phyloP scores from a whole-genome alignment of 2,797 vertebrate genomes.

The Xenops minutus region DNA sequence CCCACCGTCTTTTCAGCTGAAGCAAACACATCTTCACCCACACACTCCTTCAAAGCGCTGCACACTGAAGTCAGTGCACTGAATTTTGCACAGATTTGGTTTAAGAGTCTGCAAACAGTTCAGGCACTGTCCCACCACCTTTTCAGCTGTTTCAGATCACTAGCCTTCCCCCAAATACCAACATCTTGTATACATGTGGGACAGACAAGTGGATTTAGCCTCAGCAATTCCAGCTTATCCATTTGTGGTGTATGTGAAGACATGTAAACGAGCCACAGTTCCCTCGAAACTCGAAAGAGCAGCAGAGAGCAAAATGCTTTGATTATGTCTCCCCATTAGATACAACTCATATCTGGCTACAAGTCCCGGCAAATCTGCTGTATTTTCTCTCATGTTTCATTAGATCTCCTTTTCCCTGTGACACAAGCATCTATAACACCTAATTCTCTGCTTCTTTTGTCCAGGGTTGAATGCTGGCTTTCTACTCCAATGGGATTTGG shows the following conservation, averaged over 20 bases:
- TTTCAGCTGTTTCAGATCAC: background rate
- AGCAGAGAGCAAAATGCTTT: background rate
- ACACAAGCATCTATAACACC: fast-evolving
- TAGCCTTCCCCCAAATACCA: background rate
- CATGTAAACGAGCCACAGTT: background rate
- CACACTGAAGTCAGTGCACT: background rate
- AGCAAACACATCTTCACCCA: background rate
- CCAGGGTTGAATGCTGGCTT: background rate
- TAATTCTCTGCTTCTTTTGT: background rate
- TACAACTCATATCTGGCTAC: background rate
- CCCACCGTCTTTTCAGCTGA: background rate
- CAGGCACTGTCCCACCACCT: background rate
- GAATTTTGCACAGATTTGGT: background rate
- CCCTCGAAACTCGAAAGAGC: background rate
- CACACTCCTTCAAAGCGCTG: background rate
- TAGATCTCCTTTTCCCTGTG: background rate
- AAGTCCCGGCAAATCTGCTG: background rate
- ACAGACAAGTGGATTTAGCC: background rate
- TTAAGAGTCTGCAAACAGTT: background rate
- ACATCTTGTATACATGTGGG: background rate
- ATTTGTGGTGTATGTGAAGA: background rate
- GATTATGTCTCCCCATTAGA: background rate
- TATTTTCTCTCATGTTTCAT: background rate
- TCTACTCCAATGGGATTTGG: background rate
- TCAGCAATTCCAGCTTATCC: background rate